Percentiles rank a stretch among this genome's conserved stretches.
phyloP scores from a whole-genome alignment of 2,113 vertebrate species.

The Chaetodon auriga region DNA sequence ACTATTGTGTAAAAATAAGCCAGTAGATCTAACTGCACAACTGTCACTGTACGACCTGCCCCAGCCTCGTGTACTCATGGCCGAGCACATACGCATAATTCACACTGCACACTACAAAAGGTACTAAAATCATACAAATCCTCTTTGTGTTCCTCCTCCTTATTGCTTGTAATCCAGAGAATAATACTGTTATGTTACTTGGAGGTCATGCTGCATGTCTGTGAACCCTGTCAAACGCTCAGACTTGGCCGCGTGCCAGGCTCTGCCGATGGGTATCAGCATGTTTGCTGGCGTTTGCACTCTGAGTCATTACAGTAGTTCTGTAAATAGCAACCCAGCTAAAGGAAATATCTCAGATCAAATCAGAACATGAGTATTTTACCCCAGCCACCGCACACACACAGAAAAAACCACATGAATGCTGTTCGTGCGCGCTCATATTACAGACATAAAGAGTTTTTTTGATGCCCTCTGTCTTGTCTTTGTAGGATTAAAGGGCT shows the following conservation, averaged over 20 bases:
- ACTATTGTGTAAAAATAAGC: background rate
- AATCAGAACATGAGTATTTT: conserved; percentile 75
- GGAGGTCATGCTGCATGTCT: conserved; percentile 42
- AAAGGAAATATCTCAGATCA: conserved; percentile 78
- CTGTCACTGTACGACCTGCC: background rate
- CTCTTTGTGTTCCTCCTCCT: background rate
- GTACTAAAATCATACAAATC: background rate
- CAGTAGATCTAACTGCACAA: no score
- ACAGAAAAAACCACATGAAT: background rate
- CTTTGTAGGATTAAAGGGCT: conserved; percentile 52
- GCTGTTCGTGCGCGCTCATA: conserved; percentile 8
- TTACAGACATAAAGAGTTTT: background rate
- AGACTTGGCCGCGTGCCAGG: conserved; percentile 64
- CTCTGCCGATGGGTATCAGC: conserved; percentile 79
- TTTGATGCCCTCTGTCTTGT: conserved; percentile 47
- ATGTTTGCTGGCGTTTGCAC: conserved; percentile 66
- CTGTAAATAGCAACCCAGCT: conserved; percentile 81
- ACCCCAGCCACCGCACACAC: conserved; percentile 57
- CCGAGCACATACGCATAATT: background rate
- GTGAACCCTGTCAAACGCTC: conserved; percentile 44
- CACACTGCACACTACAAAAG: background rate
- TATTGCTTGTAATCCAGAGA: conserved; percentile 16
- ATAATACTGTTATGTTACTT: conserved; percentile 27
- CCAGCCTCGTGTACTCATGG: background rate
- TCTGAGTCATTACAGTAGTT: conserved; percentile 76